Evolutionary conservation across 2,113 vertebrate genomes (phyloP), one percentile per base, ranked within the genome.

Genomic region (Lynx canadensis): DNA sequence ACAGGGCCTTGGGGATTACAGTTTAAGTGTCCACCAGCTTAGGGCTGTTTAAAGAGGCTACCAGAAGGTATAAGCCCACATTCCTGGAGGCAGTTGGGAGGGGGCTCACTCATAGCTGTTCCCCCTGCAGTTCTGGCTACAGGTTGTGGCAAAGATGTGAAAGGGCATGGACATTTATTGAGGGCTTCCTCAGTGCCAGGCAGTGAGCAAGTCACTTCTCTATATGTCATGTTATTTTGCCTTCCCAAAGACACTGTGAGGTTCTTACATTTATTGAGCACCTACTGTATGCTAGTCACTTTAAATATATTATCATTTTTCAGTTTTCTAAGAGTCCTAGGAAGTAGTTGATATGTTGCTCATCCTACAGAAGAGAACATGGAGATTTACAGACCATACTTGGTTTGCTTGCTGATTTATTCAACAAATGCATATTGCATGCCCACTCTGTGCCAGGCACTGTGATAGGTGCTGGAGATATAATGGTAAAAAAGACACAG

Each of bases 1-100:
- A 92, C 4, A 21, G 92, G 90, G 79, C 79, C 68, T 91, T 87
- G 74, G 68, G 84, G 83, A 97, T 86, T 96, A 95, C 38, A 93
- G 68, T 96, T 38, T 78, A 95, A 97, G 95, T 92, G 89, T 94
- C 90, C 90, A 81, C 83, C 63, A 3, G 0, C 79, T 90, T 95
- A 94, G 41, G 45, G 52, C 92, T 96, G 41, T 79, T 86, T 89
- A 92, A 83, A 89, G 90, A 94, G 73, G 76, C 79, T 95, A 83
- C 66, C 65, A 74, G 86, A 94, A 78, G 92, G 83, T 29, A 80
- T 63, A 94, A 55, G 33, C n/a, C 41, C n/a, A 86, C 52, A 85
- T 93, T 96, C 89, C 45, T 19, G 9, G 60, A 96, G n/a, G 55
- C 78, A 65, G 55, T 27, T 96, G 18, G 78, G 85, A 94, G 73